Evolutionary conservation across 2,797 vertebrate species (phyloP).

Genomic region (Coreius guichenoti): DNA sequence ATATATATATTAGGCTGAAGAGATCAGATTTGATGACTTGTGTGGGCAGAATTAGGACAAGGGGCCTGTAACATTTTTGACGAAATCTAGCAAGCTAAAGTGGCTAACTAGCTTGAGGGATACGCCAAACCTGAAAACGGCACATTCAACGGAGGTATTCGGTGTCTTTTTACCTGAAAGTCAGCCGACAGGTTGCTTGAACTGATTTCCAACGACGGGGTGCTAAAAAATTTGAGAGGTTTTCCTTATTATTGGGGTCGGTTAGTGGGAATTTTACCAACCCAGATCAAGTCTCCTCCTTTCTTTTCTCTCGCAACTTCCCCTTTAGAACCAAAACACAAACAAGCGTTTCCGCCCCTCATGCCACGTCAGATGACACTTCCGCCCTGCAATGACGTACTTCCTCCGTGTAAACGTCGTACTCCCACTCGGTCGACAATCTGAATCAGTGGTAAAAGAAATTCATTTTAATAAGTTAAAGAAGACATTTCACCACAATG

Average conservation of each 20-base stretch:
- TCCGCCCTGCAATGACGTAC: constrained; percentile 49
- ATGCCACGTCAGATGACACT: constrained; percentile 74
- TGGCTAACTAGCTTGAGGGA: constrained; percentile 43
- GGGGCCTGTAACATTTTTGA: constrained; percentile 61
- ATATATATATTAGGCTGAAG: neutral
- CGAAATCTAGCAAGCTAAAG: constrained; percentile 59
- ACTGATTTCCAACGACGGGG: constrained; percentile 59
- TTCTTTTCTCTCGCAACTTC: constrained; percentile 82
- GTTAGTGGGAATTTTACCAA: constrained; percentile 71
- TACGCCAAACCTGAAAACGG: constrained; percentile 28
- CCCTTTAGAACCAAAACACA: constrained; percentile 85
- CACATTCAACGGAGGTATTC: constrained; percentile 31
- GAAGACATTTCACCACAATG: too few relatives aligned
- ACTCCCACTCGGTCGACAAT: neutral
- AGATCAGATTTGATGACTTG: neutral
- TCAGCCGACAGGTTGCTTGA: constrained; percentile 65
- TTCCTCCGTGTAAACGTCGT: neutral
- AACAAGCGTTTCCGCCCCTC: constrained; percentile 78
- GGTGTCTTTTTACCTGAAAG: constrained; percentile 73
- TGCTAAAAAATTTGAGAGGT: constrained; percentile 24
- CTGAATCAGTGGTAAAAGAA: too few relatives aligned
- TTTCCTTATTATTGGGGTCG: constrained; percentile 42
- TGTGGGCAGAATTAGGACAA: neutral
- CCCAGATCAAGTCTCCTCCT: constrained; percentile 80
- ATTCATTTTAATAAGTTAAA: too few relatives aligned